phyloP scores from a whole-genome alignment of 2,797 vertebrate genomes.

The Ciconia nigra region DNA sequence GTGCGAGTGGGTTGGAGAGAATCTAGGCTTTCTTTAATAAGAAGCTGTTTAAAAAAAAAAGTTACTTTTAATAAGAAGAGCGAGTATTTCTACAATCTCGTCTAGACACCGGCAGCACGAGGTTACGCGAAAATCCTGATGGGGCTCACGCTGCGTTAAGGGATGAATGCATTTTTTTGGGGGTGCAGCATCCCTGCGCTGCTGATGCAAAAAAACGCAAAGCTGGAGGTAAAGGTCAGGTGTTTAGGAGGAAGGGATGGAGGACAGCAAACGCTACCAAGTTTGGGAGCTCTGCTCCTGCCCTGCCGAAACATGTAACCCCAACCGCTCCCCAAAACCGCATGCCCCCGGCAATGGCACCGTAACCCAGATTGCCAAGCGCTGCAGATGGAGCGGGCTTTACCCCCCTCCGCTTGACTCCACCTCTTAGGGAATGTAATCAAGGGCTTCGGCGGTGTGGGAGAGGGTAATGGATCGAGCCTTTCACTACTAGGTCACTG shows the following conservation, averaged over 20 bases:
- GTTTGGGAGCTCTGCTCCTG: neutral
- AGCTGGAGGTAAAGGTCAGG: neutral
- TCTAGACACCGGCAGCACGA: conserved; percentile 31
- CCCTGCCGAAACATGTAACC: fast-evolving
- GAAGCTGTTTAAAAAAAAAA: neutral
- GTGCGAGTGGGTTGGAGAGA: conserved; percentile 57
- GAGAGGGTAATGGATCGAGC: conserved; percentile 55
- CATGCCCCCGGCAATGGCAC: neutral
- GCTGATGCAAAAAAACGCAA: neutral
- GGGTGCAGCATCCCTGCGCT: neutral
- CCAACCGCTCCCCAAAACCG: neutral
- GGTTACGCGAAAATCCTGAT: neutral
- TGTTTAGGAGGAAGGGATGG: neutral
- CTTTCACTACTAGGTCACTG: conserved; percentile 64
- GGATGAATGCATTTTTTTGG: neutral
- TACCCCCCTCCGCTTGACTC: neutral
- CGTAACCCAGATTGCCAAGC: conserved; percentile 29
- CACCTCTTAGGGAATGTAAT: conserved; percentile 55
- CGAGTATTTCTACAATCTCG: conserved; percentile 36
- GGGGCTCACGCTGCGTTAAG: neutral
- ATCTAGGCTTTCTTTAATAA: conserved; percentile 66
- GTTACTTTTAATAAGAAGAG: conserved; percentile 54
- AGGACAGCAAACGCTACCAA: neutral
- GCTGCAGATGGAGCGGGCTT: neutral
- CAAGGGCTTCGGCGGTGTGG: neutral